Evolutionary conservation across 2,888 invertebrate species (phyloP), one percentile per base, ranked within the genome.

Genomic region (Schizaphis graminum): DNA sequence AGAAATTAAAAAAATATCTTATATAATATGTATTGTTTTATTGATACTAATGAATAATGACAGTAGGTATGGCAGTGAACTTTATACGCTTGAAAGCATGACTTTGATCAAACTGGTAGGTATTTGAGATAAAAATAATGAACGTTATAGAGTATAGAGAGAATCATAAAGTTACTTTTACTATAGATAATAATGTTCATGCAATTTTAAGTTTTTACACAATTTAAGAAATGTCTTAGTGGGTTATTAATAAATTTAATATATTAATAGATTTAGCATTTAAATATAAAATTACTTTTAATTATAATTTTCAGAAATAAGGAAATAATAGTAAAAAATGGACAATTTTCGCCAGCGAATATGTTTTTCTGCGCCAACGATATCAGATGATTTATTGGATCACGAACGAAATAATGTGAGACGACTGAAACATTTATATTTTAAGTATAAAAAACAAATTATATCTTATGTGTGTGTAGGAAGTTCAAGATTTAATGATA

Each of bases 351-450:
- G 92, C 0, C 61, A 87, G 28, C 86, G 94, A n/a, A 11, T 94
- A 41, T 94, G 94, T 91, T 94, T 90, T 86, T 94, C 86, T 26
- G 5, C 90, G 28, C 90, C 94, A 2, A 86, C 94, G 10, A 24
- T 1, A 28, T 61, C 61, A 21, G 94, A 94, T 53, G 4, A 53
- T 67, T 86, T 67, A 61, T 53, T 94, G 61, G 94, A 94, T n/a
- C n/a, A 4, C 1, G 90, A 57, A 49, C 49, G 47, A n/a, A 85
- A 85, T 53, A 86, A 91, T 67, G 94, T 94, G 5, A 91, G 91
- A 56, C 3, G 10, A 53, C n/a, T 35, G 11, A 91, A 67, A 56
- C 5, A 10, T 53, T 57, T 35, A 1, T 13, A 5, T 49, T 35
- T 13, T 10, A 16, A 24, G 21, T 26, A 49, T 11, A 47, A 47